Base-by-base conservation (phyloP, 2,113 vertebrate species). In the Dendropsophus ebraccatus region DNA sequence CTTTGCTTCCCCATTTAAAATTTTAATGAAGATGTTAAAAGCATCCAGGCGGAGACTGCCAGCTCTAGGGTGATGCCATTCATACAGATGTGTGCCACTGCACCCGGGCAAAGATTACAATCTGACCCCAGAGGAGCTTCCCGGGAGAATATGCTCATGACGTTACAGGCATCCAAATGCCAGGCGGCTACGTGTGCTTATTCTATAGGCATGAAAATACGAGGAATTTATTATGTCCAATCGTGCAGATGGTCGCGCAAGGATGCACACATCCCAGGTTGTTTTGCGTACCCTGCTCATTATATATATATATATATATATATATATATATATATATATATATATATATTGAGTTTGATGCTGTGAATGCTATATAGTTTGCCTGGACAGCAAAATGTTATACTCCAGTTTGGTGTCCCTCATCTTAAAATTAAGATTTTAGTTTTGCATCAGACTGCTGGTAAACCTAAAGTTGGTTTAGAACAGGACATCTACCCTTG, bases 11-110 rank as follows among this genome's bases (percentile, higher is more conserved):
- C 82, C 69, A 58, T 54, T 73, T 84, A 58, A 60, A 70, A 72
- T 86, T 86, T 86, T 86, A 79, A 86, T 86, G 50, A 69, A 79
- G 62, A 67, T 56, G 84, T 70, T 70, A 79, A 72, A 86, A 81
- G 65, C 65, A 73, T 81, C 30, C 37, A 23, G 12, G n/a, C 16
- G 30, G 45, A 41, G 50, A 32, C 62, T 72, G 84, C 49, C 84
- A 70, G 75, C 23, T 58, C 23, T n/a, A 21, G 50, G 30, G 75
- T 45, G 60, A 79, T 70, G 84, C 84, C 76, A 76, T 41, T n/a
- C 62, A 56, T 45, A 52, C 32, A 80, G 49, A 86, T 45, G 76
- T 70, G 62, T 72, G 62, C 37, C 76, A 72, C 28, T 72, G 76
- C 45, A 58, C 9, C 65, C 49, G 23, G 28, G 47, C 83, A 79